Evolutionary conservation across 2,113 vertebrate species (phyloP).

Genomic region (Pitta sordida): DNA sequence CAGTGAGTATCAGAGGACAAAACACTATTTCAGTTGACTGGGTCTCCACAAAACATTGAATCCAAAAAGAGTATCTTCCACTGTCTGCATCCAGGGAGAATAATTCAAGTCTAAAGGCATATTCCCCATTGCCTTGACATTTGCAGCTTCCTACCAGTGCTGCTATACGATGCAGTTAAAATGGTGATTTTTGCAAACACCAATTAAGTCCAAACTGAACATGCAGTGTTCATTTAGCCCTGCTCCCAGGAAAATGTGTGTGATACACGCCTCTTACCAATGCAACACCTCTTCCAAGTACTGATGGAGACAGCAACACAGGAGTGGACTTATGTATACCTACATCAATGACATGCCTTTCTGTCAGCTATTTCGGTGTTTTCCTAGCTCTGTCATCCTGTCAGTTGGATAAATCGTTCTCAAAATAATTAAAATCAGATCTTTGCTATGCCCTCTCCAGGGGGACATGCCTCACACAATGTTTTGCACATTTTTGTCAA

Average conservation of each 20-base stretch:
- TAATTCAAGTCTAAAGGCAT: background rate
- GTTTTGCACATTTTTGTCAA: background rate
- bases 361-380: background rate
- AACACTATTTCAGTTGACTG: background rate
- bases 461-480: background rate
- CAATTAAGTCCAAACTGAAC: background rate
- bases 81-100: background rate
- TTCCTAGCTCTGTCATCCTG: background rate
- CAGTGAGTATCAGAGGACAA: background rate
- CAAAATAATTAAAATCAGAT: background rate
- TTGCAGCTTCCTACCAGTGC: background rate
- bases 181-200: background rate
- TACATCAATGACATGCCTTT: background rate
- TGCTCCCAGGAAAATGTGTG: background rate
- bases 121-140: background rate
- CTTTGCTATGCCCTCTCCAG: background rate
- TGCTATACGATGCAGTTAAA: background rate
- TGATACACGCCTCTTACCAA: background rate
- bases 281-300: no score
- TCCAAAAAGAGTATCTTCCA: background rate
- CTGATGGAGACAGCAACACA: background rate
- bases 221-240: background rate
- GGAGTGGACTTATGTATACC: fast-evolving
- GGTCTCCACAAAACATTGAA: background rate
- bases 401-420: background rate